Base-by-base conservation (phyloP, 2,888 invertebrate species). In the Microplitis deprimator region DNA sequence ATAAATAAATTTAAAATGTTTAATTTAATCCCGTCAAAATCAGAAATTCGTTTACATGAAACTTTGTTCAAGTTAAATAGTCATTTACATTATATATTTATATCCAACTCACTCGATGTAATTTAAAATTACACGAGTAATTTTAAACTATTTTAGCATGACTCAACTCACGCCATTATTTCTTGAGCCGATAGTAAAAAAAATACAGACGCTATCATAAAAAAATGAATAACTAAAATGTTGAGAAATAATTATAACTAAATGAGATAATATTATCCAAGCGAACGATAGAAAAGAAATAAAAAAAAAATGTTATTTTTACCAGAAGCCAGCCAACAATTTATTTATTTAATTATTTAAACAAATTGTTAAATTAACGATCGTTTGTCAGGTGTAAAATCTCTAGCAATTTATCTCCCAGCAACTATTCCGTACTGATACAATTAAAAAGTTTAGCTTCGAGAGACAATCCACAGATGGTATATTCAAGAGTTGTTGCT, bases 361-460 rank as follows among this genome's bases (percentile, higher is more conserved):
- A 62, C 20, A 17, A n/a, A 62, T 13, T 62, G 10, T 62, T 62
- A 17, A 62, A 17, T 62, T 8, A 62, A 17, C 20, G 7, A 5
- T 17, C 17, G 7, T 17, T 62, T 62, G 17, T 62, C 20, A 62
- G 10, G 50, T 50, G 38, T 17, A 29, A 65, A 65, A 65, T 65
- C 38, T 65, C 5, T 7, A 6, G 16, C 5, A 20, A 64, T 75
- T 65, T 67, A 20, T 73, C 60, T 68, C 73, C 6, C 41, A 50
- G 50, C 50, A 50, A 50, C 50, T 50, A 50, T 50, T 50, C 13
- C 69, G 72, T 61, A 6, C 38, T 77, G 76, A 79, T 79, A 76
- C 76, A 81, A 79, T 81, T 81, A 80, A 80, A 79, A 81, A 81
- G 76, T 79, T 81, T 79, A 73, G 59, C 59, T 64, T 70, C 76